Evolutionary conservation across 2,888 invertebrate genomes (phyloP).

Genomic region (Drosophila mayaguana): DNA sequence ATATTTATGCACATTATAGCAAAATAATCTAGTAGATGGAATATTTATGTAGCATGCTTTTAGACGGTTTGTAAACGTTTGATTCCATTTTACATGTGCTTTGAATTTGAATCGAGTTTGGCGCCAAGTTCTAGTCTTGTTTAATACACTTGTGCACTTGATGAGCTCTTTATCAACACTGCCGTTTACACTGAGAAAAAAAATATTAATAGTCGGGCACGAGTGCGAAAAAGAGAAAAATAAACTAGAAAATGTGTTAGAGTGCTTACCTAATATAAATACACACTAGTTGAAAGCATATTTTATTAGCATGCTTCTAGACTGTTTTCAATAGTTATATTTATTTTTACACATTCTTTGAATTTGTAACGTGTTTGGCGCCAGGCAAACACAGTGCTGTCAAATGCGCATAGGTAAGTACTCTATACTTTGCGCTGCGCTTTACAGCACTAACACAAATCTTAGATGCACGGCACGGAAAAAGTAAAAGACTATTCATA

Average conservation of each 20-base stretch:
- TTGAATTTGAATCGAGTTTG: background rate
- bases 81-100: background rate
- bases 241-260: background rate
- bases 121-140: constrained; percentile 40
- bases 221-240: background rate
- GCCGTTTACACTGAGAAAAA: constrained; percentile 29
- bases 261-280: background rate
- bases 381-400: constrained; percentile 35
- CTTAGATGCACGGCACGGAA: constrained; percentile 32
- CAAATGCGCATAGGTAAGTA: constrained; percentile 2
- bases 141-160: background rate
- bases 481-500: constrained; percentile 17
- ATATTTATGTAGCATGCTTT: constrained; percentile 33
- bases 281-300: background rate
- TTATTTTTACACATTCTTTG: constrained; percentile 15
- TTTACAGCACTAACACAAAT: constrained; percentile 34
- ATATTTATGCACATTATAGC: background rate
- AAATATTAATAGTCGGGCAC: constrained; percentile 18
- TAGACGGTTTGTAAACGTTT: constrained; percentile 16
- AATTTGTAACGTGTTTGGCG: constrained; percentile 38
- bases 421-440: background rate
- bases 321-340: background rate
- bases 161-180: constrained; percentile 28
- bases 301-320: background rate
- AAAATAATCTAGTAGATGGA: background rate